Conservation (phyloP, 2,797 vertebrate species). For the Alcedo atthis region DNA sequence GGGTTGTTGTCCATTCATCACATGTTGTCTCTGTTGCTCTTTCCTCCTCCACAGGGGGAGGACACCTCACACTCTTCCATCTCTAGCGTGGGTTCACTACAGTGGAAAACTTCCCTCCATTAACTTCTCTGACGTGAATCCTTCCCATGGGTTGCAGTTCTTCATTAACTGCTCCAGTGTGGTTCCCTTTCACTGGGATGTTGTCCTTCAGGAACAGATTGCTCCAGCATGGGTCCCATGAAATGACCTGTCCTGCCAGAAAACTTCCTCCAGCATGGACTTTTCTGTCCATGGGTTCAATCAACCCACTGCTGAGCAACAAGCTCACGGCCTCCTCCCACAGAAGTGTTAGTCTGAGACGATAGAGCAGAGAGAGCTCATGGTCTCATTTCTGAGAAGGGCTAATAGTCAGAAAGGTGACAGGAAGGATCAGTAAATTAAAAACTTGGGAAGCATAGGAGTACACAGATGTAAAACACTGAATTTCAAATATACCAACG, state of each 20-base stretch:
- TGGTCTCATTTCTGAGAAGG: neutral
- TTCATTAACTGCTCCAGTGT: neutral
- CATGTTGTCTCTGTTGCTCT: neutral
- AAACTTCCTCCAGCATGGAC: neutral
- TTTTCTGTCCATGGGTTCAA: neutral
- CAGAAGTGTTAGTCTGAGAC: neutral
- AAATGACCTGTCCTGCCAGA: neutral
- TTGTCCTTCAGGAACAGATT: neutral
- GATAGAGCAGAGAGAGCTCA: neutral
- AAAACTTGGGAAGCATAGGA: neutral
- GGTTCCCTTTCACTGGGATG: neutral
- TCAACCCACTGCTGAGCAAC: neutral
- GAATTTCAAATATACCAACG: neutral
- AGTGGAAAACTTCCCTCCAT: too few relatives aligned
- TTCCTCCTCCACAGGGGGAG: neutral
- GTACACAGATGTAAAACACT: neutral
- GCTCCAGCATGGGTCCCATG: rapidly evolving
- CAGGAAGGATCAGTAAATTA: neutral
- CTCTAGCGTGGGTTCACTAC: neutral
- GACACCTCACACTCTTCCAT: neutral
- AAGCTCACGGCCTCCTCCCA: neutral
- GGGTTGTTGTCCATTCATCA: neutral
- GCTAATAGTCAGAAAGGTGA: neutral
- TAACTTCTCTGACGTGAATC: neutral
- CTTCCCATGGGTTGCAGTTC: neutral